Evolutionary conservation across 53 echinoderm and acorn worm species (phyloP).

Genomic region (Mesocentrotus franciscanus): DNA sequence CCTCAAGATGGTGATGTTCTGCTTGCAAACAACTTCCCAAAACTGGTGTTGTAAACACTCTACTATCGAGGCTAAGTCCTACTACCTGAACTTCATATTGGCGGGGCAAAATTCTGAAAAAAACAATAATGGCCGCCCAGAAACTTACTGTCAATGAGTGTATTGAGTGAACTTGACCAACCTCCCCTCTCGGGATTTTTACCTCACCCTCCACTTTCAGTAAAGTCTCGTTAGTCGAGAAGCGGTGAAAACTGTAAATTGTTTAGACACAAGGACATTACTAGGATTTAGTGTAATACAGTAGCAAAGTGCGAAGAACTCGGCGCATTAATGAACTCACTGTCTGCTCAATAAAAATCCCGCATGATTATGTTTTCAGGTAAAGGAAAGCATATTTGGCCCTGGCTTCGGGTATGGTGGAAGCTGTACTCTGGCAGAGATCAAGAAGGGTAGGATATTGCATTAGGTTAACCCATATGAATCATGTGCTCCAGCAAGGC

Average conservation of each 20-base stretch:
- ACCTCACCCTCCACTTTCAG: background rate
- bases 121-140: background rate
- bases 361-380: conserved; percentile 21
- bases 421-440: background rate
- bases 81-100: too few species aligned
- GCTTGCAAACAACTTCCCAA: background rate
- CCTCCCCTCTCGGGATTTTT: background rate
- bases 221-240: background rate
- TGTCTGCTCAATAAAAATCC: background rate
- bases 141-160: background rate
- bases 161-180: background rate
- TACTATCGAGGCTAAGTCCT: too few species aligned
- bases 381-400: conserved; percentile 7
- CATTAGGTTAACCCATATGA: background rate
- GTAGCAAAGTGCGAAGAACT: conserved; percentile 8
- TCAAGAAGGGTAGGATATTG: background rate
- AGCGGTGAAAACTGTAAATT: background rate
- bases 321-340: conserved; percentile 30
- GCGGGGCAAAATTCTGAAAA: background rate
- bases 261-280: conserved; percentile 20
- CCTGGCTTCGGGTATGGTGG: background rate
- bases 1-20: background rate
- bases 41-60: too few species aligned
- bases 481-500: background rate
- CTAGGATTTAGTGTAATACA: conserved; percentile 10